These are phyloP conservation scores for Nephotettix cincticeps DNA, from an alignment of 1,140 invertebrate genomes.

Conservation along the genomic window DNA sequence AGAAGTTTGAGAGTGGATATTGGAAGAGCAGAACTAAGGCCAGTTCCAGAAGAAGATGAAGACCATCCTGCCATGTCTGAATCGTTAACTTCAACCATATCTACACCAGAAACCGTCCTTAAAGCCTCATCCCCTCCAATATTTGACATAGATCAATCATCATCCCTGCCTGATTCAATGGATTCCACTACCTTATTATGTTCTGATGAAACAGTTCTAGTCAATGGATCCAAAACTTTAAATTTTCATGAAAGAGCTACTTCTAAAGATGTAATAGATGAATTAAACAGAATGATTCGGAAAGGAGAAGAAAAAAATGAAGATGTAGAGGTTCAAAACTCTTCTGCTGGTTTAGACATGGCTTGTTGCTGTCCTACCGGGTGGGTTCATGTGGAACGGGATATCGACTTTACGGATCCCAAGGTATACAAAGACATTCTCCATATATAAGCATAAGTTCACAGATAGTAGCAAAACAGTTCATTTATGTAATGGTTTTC, in stretches of 20 bases:
- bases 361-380: slow-evolving; percentile 69
- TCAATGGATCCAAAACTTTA: slow-evolving; percentile 43
- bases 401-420: slow-evolving; percentile 75
- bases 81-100: slow-evolving; percentile 65
- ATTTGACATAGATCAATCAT: slow-evolving; percentile 45
- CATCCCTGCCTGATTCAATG: not conserved
- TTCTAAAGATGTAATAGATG: slow-evolving; percentile 74
- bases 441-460: too few relatives aligned
- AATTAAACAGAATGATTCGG: slow-evolving; percentile 70
- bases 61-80: slow-evolving; percentile 49
- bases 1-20: slow-evolving; percentile 38
- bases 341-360: slow-evolving; percentile 18
- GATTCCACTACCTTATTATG: not conserved
- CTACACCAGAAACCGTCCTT: slow-evolving; percentile 56
- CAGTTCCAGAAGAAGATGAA: slow-evolving; percentile 66
- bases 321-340: slow-evolving; percentile 23
- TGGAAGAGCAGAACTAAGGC: slow-evolving; percentile 45
- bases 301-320: slow-evolving; percentile 51
- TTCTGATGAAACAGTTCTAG: slow-evolving; percentile 17
- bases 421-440: too few relatives aligned
- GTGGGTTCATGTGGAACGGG: slow-evolving; percentile 74
- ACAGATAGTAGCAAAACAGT: too few relatives aligned
- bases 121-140: slow-evolving; percentile 33
- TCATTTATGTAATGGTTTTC: too few relatives aligned
- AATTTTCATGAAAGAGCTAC: slow-evolving; percentile 70